Percentiles rank a stretch among this genome's conserved stretches.
phyloP scores from a whole-genome alignment of 2,113 vertebrate genomes.

The Empidonax traillii region DNA sequence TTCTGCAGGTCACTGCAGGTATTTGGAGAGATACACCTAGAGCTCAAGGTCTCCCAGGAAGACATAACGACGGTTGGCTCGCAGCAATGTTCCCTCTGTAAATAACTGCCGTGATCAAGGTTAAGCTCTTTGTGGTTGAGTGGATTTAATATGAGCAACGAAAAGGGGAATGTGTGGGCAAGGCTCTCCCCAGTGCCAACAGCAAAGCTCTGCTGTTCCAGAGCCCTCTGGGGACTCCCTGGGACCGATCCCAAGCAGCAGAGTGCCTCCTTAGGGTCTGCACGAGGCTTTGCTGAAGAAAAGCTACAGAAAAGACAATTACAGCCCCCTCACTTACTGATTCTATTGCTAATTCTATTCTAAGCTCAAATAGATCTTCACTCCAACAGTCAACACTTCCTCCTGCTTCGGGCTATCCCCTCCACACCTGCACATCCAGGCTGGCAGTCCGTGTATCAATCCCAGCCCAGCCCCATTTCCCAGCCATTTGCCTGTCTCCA shows the following conservation, averaged over 20 bases:
- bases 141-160: not conserved
- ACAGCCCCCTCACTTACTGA: not conserved
- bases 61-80: not conserved
- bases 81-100: slow-evolving; percentile 11
- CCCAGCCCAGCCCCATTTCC: not conserved
- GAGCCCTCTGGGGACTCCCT: not conserved
- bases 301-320: not conserved
- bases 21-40: not conserved
- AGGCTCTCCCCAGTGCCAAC: not conserved
- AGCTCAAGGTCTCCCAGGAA: slow-evolving; percentile 25
- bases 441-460: rapidly evolving
- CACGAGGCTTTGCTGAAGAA: not conserved
- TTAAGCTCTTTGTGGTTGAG: not conserved
- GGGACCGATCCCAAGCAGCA: not conserved
- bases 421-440: not conserved
- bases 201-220: not conserved
- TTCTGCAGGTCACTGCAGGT: not conserved
- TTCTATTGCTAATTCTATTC: not conserved
- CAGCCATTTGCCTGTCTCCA: not conserved
- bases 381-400: not conserved
- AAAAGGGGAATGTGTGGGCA: not conserved
- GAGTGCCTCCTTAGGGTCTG: not conserved
- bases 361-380: not conserved
- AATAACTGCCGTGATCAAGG: not conserved
- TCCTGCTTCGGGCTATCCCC: not conserved